These are phyloP conservation scores for Chromoteleia sp. DNA, from an alignment of 2,888 invertebrate species.

Conservation along the genomic window DNA sequence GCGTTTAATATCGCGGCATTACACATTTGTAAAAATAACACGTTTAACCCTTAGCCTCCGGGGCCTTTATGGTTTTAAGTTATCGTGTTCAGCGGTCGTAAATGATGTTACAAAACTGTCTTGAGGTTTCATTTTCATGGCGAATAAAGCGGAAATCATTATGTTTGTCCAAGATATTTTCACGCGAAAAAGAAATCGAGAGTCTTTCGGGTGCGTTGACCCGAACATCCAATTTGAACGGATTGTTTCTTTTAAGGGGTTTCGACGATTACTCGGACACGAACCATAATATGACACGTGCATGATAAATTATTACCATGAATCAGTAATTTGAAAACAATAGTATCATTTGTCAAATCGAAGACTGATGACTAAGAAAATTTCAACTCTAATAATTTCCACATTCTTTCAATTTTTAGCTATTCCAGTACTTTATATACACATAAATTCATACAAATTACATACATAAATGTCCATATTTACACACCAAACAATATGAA, in stretches of 20 bases:
- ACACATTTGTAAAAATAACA: conserved; percentile 64
- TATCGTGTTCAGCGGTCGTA: conserved; percentile 68
- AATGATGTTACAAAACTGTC: conserved; percentile 69
- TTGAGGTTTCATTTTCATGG: conserved; percentile 64
- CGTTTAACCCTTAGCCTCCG: conserved; percentile 68
- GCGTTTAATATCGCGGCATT: conserved; percentile 63
- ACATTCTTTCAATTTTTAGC: not conserved
- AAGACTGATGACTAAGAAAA: not conserved
- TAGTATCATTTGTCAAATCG: not conserved
- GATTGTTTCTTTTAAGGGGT: conserved; percentile 4
- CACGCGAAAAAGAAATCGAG: conserved; percentile 47
- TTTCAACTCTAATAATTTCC: not conserved
- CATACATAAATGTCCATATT: no score
- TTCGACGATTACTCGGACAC: not conserved
- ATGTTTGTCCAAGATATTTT: conserved; percentile 57
- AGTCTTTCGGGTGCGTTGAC: conserved; percentile 36
- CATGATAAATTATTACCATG: not conserved
- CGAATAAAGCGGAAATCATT: conserved; percentile 64
- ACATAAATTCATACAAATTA: no score
- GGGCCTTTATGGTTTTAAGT: conserved; percentile 63
- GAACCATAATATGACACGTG: not conserved
- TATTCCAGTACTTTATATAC: no score
- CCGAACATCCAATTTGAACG: not conserved
- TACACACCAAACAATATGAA: no score
- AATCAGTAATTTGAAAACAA: conserved; percentile 1